Evolutionary conservation across 1,140 invertebrate genomes (phyloP).

Genomic region (Elymnias hypermnestra): DNA sequence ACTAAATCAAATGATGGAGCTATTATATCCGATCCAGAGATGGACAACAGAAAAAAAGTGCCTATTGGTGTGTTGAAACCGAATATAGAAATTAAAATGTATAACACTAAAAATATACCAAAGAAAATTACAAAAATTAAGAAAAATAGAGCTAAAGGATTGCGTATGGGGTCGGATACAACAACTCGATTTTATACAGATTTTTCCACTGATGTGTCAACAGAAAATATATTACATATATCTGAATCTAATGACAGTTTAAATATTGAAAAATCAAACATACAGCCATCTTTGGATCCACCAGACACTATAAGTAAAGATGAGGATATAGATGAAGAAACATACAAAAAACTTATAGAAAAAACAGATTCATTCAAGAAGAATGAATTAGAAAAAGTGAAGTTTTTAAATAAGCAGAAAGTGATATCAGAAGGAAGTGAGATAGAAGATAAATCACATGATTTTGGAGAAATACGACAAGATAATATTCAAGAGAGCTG

Average conservation of each 20-base stretch:
- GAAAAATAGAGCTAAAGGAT: constrained; percentile 77
- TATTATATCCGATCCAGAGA: constrained; percentile 50
- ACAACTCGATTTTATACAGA: constrained; percentile 82
- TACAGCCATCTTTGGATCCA: constrained; percentile 24
- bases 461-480: constrained; percentile 31
- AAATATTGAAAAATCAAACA: constrained; percentile 54
- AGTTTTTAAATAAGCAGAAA: constrained; percentile 67
- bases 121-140: constrained; percentile 81
- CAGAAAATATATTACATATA: constrained; percentile 78
- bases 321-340: constrained; percentile 68
- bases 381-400: constrained; percentile 72
- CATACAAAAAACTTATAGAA: constrained; percentile 69
- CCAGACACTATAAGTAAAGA: constrained; percentile 56
- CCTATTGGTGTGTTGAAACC: constrained; percentile 31
- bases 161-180: constrained; percentile 63
- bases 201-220: constrained; percentile 76
- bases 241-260: constrained; percentile 80
- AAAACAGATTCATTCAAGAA: constrained; percentile 76
- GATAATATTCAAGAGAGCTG: constrained; percentile 56
- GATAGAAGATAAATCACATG: constrained; percentile 42
- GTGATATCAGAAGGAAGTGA: constrained; percentile 62
- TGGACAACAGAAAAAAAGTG: constrained; percentile 38
- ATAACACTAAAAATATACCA: constrained; percentile 80
- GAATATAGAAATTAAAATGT: constrained; percentile 77
- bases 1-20: constrained; percentile 34